These are phyloP conservation scores for Leptonema lineaticorne DNA, from an alignment of 1,140 invertebrate species.

Conservation along the genomic window DNA sequence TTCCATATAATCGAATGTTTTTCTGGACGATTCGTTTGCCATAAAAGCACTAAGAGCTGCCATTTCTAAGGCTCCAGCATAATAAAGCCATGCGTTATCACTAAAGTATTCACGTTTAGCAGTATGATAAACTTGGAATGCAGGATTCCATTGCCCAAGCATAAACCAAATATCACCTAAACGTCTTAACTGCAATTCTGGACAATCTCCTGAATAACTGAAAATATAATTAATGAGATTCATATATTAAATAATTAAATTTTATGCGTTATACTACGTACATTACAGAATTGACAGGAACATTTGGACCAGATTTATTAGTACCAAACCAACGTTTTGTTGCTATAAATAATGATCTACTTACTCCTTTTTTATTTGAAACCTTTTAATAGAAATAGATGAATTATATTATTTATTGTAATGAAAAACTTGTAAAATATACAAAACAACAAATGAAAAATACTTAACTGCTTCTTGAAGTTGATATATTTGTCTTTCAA, in stretches of 20 bases:
- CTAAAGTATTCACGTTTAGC: constrained; percentile 95
- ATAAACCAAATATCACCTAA: constrained; percentile 95
- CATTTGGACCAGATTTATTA: constrained; percentile 74
- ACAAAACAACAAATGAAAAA: constrained; percentile 1
- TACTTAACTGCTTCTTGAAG: constrained; percentile 76
- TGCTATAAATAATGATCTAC: constrained; percentile 87
- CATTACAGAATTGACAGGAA: constrained; percentile 78
- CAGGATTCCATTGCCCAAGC: constrained; percentile 90
- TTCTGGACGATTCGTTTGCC: constrained; percentile 73
- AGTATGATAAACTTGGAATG: constrained; percentile 91
- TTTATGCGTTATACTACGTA: constrained; percentile 47
- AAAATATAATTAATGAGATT: constrained; percentile 34
- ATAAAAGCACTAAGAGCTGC: constrained; percentile 90
- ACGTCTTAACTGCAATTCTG: constrained; percentile 89
- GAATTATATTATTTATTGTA: neutral
- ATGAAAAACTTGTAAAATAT: too few species aligned
- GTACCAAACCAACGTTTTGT: constrained; percentile 94
- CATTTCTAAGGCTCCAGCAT: constrained; percentile 95
- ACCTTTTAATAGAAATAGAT: constrained; percentile 49
- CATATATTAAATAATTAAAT: neutral
- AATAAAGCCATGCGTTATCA: constrained; percentile 96
- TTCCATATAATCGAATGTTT: constrained; percentile 89
- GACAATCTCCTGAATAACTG: constrained; percentile 84
- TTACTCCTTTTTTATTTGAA: constrained; percentile 87
- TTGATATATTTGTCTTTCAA: constrained; percentile 81